Conservation (phyloP, 2,888 invertebrate genomes). For the Aphodius sticticus region DNA sequence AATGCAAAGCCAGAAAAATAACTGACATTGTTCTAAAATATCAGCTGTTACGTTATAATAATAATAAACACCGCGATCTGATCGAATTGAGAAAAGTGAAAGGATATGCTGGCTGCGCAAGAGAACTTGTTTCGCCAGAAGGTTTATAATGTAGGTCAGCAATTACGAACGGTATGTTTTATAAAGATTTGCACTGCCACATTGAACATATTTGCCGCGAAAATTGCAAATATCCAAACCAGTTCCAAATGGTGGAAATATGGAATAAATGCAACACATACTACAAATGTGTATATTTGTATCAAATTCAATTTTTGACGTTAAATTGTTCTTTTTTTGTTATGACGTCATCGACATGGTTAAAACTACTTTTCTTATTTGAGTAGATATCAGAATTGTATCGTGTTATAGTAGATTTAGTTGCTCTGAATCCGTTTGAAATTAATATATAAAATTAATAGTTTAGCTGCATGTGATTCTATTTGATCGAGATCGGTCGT, state of each 20-base stretch:
- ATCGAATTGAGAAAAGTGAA: slow-evolving; percentile 4
- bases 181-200: background rate
- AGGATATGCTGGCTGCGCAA: background rate
- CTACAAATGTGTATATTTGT: too few relatives aligned
- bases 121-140: slow-evolving; percentile 4
- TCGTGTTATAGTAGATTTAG: too few relatives aligned
- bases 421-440: too few relatives aligned
- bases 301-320: too few relatives aligned
- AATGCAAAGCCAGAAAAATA: background rate
- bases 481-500: too few relatives aligned
- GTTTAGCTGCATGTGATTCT: too few relatives aligned
- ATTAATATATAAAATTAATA: too few relatives aligned
- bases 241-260: background rate
- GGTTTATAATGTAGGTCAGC: background rate
- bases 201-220: background rate
- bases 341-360: too few relatives aligned
- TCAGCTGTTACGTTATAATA: background rate
- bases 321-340: too few relatives aligned
- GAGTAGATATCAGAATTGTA: too few relatives aligned
- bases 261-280: too few relatives aligned
- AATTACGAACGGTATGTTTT: background rate
- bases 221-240: background rate
- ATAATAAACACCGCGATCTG: background rate
- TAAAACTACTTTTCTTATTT: too few relatives aligned
- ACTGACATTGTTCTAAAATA: slow-evolving; percentile 4